Evolutionary conservation across 1,140 invertebrate species (phyloP), one percentile per base, ranked within the genome.

Genomic region (Acyrthosiphon pisum): DNA sequence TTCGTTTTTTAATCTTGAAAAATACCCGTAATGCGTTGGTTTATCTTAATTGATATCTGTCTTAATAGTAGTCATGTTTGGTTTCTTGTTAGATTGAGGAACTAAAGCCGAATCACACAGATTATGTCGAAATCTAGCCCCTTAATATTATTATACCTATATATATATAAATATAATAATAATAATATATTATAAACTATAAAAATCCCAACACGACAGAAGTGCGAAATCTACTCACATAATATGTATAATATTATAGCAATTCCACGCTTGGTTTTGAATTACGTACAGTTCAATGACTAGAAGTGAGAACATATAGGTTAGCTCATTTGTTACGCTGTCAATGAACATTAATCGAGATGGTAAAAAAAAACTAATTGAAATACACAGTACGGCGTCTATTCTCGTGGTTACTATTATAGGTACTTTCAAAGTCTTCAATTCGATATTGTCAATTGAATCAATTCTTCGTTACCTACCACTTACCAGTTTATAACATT

Each of bases 311-410:
- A 11, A 76, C n/a, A 53, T 53, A 76, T 76, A 76, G 60, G 60
- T n/a, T 76, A 76, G 60, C 20, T 76, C 60, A 76, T 76, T 76
- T 76, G 60, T n/a, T 76, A 76, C 60, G 60, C 60, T 76, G 60
- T 76, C 60, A 76, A n/a, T 35, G 30, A n/a, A 76, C 60, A 76
- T 76, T 76, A 76, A 76, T 76, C 11, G 60, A 76, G 60, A 76
- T 60, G 41, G 4, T 20, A 50, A n/a, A 76, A 76, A 68, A 76
- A n/a, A n/a, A 76, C 14, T 76, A n/a, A 76, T 76, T 76, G 30
- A 76, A 76, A 76, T 76, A 76, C 60, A 76, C 14, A 76, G 30
- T 76, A 76, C 60, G n/a, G 18, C 60, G n/a, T 76, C 14, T n/a
- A 76, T 76, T n/a, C 14, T 76, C 11, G 18, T 76, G 60, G 30